These are phyloP conservation scores for Axinella damicornis DNA, from an alignment of 37 sponge, comb jelly and placozoan genomes.

Conservation along the genomic window DNA sequence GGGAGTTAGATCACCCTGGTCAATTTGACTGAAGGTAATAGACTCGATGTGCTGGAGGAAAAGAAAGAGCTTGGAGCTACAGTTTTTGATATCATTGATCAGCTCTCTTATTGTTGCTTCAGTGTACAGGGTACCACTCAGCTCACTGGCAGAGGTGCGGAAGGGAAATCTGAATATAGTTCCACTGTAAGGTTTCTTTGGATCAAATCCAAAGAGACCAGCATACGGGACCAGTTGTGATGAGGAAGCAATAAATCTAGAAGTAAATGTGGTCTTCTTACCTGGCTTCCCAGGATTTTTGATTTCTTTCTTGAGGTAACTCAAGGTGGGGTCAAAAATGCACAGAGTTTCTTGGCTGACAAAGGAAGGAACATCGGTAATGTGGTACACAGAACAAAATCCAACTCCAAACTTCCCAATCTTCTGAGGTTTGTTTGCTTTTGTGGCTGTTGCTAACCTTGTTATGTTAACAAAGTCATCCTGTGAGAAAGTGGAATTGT, in stretches of 20 bases:
- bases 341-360: slow-evolving; percentile 39
- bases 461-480: slow-evolving; percentile 78
- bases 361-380: slow-evolving; percentile 78
- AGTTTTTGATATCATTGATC: neutral
- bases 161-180: slow-evolving; percentile 74
- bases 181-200: slow-evolving; percentile 20
- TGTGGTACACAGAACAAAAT: slow-evolving; percentile 73
- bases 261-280: slow-evolving; percentile 9
- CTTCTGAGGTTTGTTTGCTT: slow-evolving; percentile 43
- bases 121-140: slow-evolving; percentile 24
- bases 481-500: slow-evolving; percentile 50
- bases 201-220: slow-evolving; percentile 37
- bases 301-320: slow-evolving; percentile 48
- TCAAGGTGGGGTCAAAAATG: slow-evolving; percentile 70
- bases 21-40: slow-evolving; percentile 31
- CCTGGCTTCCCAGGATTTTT: slow-evolving; percentile 53
- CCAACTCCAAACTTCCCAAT: slow-evolving; percentile 80
- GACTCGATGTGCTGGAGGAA: slow-evolving; percentile 29
- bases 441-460: slow-evolving; percentile 76
- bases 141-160: slow-evolving; percentile 44
- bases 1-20: neutral
- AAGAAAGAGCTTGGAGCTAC: slow-evolving; percentile 40
- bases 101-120: slow-evolving; percentile 16
- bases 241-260: neutral
- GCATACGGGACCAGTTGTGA: slow-evolving; percentile 48